Conservation (phyloP, 2,888 invertebrate genomes). For the Troglohyphantes excavatus region DNA sequence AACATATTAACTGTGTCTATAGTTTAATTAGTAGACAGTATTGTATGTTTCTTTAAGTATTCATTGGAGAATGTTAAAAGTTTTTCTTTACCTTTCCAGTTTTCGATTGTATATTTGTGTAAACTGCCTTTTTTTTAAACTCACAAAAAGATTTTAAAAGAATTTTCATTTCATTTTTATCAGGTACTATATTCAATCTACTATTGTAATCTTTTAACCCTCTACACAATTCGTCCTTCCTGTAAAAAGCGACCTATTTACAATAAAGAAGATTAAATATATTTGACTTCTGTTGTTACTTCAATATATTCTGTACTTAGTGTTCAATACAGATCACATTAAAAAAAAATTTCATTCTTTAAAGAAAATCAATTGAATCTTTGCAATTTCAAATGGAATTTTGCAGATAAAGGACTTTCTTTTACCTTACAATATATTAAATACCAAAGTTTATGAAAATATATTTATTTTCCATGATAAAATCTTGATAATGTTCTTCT, state of each 20-base stretch:
- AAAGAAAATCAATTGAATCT: no score
- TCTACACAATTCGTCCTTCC: conserved; percentile 13
- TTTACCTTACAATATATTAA: no score
- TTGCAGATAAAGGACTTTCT: no score
- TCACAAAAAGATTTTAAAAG: conserved; percentile 9
- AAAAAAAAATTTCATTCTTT: no score
- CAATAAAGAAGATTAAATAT: conserved; percentile 56
- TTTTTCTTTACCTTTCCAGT: not conserved
- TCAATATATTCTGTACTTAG: no score
- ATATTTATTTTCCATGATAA: no score
- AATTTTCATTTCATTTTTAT: conserved; percentile 24
- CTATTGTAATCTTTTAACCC: conserved; percentile 8
- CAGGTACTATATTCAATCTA: not conserved
- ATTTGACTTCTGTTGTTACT: no score
- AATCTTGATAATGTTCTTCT: no score
- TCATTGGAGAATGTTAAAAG: not conserved
- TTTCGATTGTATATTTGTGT: conserved; percentile 48
- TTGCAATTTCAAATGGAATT: no score
- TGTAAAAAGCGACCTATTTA: conserved; percentile 66
- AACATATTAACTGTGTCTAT: conserved; percentile 48
- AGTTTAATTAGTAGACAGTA: conserved; percentile 16
- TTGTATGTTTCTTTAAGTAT: not conserved
- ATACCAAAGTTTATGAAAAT: no score
- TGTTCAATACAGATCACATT: no score
- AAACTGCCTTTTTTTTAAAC: not conserved